Base-by-base conservation (phyloP, 2,888 invertebrate genomes). In the Leptinotarsa peninsularis region DNA sequence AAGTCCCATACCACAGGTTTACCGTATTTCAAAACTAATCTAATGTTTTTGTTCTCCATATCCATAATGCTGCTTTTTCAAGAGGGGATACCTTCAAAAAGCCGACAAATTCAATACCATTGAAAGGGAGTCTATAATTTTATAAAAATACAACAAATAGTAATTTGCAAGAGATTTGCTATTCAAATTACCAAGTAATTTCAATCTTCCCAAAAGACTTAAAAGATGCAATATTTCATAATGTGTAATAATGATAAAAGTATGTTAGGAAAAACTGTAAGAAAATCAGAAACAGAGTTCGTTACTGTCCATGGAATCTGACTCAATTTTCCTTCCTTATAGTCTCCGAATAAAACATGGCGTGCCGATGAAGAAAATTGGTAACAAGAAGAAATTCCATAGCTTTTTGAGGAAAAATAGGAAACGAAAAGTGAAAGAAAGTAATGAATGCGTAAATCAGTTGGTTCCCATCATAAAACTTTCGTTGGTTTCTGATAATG, bases 311-410 rank as follows among this genome's bases (percentile, higher is more conserved):
- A 14, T 58, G 14, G 4, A 14, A 23, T 14, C 4, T 23, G 18
- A 18, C 15, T 58, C 27, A n/a, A 14, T 43, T 49, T 60, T 18
- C 69, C 18, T 74, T 60, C 75, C 66, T 77, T 77, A 54, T 78
- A 78, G 78, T 60, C 70, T 56, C 4, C 69, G 63, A 66, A 17
- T 21, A 15, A 72, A 67, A 66, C 58, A 71, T 66, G 74, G 76
- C 27, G 73, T 71, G 33, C 23, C 72, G 63, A 75, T 72, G 73
- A 78, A 71, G 74, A 78, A 76, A 33, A 50, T 71, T 68, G 49
- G 5, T 67, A 74, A 69, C 68, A 78, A 78, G 74, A 76, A 68
- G 72, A 78, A 75, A 76, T 52, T 66, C 49, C 18, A 54, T 58
- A 67, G 71, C 60, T 27, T 63, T 54, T 71, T 71, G 60, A 71